phyloP scores from a whole-genome alignment of 2,113 vertebrate genomes.

The Scytalopus superciliaris region DNA sequence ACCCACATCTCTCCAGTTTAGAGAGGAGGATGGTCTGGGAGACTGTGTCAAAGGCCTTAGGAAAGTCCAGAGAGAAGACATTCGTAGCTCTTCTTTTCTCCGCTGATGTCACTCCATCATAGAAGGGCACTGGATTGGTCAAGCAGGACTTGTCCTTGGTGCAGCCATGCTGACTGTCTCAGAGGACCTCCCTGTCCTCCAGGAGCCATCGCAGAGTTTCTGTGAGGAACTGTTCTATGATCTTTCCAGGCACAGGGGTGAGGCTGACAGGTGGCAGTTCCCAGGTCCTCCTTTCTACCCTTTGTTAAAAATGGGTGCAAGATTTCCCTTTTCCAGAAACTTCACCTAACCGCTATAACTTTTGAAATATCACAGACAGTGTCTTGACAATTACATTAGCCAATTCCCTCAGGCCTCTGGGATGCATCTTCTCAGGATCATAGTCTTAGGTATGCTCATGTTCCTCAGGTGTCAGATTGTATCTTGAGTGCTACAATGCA shows the following conservation, averaged over 20 bases:
- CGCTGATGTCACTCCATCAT: background rate
- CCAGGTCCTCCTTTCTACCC: background rate
- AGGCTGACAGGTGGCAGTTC: background rate
- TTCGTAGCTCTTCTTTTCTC: background rate
- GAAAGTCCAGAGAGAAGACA: background rate
- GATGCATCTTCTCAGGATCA: background rate
- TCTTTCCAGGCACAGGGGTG: background rate
- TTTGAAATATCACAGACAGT: background rate
- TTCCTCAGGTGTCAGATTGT: background rate
- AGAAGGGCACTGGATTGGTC: background rate
- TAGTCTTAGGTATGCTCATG: too few species aligned
- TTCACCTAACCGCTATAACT: background rate
- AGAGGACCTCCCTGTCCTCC: background rate
- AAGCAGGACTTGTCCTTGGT: background rate
- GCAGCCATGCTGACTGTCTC: background rate
- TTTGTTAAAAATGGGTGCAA: background rate
- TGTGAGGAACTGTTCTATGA: background rate
- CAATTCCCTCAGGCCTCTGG: background rate
- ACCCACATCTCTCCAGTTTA: background rate
- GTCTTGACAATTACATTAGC: background rate
- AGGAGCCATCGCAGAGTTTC: background rate
- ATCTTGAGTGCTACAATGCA: background rate
- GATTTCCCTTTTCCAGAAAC: background rate
- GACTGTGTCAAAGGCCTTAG: background rate
- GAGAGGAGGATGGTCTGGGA: background rate